Conservation (phyloP, 2,888 invertebrate species). For the Sthenelais limicola region DNA sequence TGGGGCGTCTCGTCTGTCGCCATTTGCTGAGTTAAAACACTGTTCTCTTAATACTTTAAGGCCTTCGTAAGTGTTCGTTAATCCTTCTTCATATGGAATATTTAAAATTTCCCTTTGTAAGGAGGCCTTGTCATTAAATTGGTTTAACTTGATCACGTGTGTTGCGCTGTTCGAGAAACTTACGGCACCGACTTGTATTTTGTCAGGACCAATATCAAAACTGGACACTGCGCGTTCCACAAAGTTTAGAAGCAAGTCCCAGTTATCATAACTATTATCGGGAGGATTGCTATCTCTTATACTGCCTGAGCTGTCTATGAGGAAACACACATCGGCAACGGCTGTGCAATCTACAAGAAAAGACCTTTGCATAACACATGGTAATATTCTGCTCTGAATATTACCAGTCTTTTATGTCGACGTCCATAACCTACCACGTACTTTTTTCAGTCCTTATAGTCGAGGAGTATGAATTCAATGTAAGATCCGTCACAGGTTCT, state of each 20-base stretch:
- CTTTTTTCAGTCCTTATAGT: too few relatives aligned
- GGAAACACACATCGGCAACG: slow-evolving; percentile 47
- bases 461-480: too few relatives aligned
- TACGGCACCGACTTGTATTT: slow-evolving; percentile 43
- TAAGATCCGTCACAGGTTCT: too few relatives aligned
- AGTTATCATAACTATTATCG: slow-evolving; percentile 49
- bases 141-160: slow-evolving; percentile 38
- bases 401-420: too few relatives aligned
- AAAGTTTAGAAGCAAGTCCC: slow-evolving; percentile 47
- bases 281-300: slow-evolving; percentile 46
- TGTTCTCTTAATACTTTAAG: not conserved
- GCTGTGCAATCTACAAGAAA: slow-evolving; percentile 36
- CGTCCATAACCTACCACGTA: too few relatives aligned
- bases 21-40: not conserved
- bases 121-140: slow-evolving; percentile 10
- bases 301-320: slow-evolving; percentile 50
- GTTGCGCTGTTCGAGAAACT: slow-evolving; percentile 45
- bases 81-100: slow-evolving; percentile 42
- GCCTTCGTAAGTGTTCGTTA: slow-evolving; percentile 48
- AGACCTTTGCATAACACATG: too few relatives aligned
- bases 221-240: slow-evolving; percentile 38
- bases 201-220: slow-evolving; percentile 39
- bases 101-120: slow-evolving; percentile 41
- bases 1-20: not conserved
- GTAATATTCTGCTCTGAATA: too few relatives aligned